Conservation (phyloP, 2,113 vertebrate species). For the Lethenteron camtschaticum region DNA sequence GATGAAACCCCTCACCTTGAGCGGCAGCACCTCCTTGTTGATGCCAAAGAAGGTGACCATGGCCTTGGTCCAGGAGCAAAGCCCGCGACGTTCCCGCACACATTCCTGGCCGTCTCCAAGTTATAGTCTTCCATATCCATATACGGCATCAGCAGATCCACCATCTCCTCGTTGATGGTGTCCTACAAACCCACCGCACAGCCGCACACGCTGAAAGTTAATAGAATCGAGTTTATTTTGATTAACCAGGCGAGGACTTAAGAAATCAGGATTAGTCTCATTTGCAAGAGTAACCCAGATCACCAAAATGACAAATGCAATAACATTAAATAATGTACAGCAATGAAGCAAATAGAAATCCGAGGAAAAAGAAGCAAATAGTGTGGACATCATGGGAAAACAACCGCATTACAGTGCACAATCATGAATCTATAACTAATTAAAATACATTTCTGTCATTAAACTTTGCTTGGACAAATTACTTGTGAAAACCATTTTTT, state of each 20-base stretch:
- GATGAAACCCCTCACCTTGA: constrained; percentile 27
- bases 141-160: constrained; percentile 42
- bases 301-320: background rate
- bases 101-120: constrained; percentile 42
- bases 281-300: background rate
- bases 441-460: no score
- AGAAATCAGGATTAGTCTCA: background rate
- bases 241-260: background rate
- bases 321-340: background rate
- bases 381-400: background rate
- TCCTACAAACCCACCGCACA: constrained; percentile 20
- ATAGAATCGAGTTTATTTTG: background rate
- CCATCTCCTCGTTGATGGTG: constrained; percentile 42
- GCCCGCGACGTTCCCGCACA: constrained; percentile 48
- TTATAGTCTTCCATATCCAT: constrained; percentile 50
- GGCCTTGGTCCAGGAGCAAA: constrained; percentile 55
- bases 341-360: background rate
- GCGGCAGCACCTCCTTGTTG: constrained; percentile 53
- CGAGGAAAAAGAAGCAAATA: background rate
- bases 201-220: background rate
- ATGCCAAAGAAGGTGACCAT: constrained; percentile 50
- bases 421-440: no score
- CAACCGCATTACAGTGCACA: no score
- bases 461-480: no score
- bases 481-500: no score